phyloP scores from a whole-genome alignment of 1,140 invertebrate species.

The Holcopasites calliopsidis region DNA sequence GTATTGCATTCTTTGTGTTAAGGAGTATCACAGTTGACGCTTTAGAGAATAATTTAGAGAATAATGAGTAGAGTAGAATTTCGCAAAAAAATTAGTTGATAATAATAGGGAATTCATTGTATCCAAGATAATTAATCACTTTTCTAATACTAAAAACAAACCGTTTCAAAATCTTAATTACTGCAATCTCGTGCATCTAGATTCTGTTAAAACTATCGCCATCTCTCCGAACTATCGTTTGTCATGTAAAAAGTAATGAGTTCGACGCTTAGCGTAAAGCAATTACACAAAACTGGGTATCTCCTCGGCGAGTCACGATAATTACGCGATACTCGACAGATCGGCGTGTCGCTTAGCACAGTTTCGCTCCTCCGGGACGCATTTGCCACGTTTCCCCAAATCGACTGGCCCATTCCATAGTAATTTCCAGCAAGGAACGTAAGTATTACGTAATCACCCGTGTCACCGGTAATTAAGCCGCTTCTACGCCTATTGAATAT shows the following conservation, averaged over 20 bases:
- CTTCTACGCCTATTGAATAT: slow-evolving; percentile 29
- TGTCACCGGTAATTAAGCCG: slow-evolving; percentile 17
- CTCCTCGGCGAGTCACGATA: slow-evolving; percentile 42
- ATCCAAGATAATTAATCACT: no score
- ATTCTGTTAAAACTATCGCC: no score
- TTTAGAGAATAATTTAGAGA: no score
- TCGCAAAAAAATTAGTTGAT: no score
- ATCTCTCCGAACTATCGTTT: not conserved
- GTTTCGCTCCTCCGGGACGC: slow-evolving; percentile 53
- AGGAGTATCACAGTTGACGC: no score
- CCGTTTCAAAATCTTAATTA: no score
- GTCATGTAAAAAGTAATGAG: not conserved
- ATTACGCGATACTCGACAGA: slow-evolving; percentile 62
- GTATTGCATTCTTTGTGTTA: no score
- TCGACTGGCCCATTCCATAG: slow-evolving; percentile 46
- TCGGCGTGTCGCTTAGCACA: slow-evolving; percentile 38
- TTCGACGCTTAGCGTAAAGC: not conserved
- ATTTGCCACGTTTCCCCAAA: slow-evolving; percentile 45
- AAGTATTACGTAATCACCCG: slow-evolving; percentile 26
- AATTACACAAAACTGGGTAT: slow-evolving; percentile 55
- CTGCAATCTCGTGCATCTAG: no score
- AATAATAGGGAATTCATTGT: no score
- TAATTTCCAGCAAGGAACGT: slow-evolving; percentile 41
- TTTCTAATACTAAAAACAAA: no score
- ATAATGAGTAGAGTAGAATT: no score